Evolutionary conservation across 2,113 vertebrate species (phyloP), one percentile per base, ranked within the genome.

Genomic region (Trachemys scripta): DNA sequence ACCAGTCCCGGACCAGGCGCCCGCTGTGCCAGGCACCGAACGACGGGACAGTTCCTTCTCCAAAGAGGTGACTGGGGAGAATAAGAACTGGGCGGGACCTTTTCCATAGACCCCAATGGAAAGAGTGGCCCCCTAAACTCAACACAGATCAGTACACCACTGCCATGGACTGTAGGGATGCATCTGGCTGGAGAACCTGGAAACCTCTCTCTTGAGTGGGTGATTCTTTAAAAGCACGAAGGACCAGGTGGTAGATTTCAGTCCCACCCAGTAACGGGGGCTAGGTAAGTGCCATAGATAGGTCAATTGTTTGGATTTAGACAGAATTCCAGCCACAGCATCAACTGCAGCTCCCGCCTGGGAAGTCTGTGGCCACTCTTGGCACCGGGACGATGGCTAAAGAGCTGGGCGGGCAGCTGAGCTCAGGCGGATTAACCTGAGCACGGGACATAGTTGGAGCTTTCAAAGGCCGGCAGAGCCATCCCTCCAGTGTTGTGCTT

Each of bases 71-170:
- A 35, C 14, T 31, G 16, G 31, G 3, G 16, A 31, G 59, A 4
- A 27, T 11, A 10, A 31, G 1, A 29, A 27, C 47, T 10, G 1
- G 19, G 27, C 4, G 0, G 1, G 24, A 81, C 86, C 51, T 24
- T 83, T 38, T 82, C 80, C 65, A 50, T 72, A 75, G 12, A 79
- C 29, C 35, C 59, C 29, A 88, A 51, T 13, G 42, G 42, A 17
- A 76, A 50, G 53, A 84, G n/a, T 50, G 42, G 51, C 45, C 20
- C 90, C 72, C 72, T 13, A 13, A 76, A 12, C 38, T 25, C 72
- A 4, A 69, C 62, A 13, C 62, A 69, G 16, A 19, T 4, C 31
- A 35, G 16, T 8, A 59, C 24, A 11, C 16, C 16, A 6, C 62
- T 91, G 69, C n/a, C 42, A 80, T 31, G 45, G 80, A 13, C 29